Conservation (phyloP, 2,113 vertebrate species). For the Datnioides undecimradiatus region DNA sequence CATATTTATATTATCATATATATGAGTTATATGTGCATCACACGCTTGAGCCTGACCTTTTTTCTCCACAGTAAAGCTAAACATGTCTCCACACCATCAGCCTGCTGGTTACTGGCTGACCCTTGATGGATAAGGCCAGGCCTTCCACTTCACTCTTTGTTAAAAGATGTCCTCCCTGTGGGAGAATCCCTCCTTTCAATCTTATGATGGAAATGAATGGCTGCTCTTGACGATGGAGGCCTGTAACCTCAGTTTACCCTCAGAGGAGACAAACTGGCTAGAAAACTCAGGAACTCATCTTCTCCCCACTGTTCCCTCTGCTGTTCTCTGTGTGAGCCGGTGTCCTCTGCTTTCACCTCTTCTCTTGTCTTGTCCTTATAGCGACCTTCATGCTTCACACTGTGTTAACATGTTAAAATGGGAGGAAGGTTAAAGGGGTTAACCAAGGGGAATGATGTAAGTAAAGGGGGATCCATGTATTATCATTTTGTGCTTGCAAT, state of each 20-base stretch:
- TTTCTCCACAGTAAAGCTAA: conserved; percentile 32
- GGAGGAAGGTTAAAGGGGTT: not conserved
- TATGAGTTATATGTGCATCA: not conserved
- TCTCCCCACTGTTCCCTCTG: not conserved
- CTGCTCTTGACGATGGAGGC: conserved; percentile 14
- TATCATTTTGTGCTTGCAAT: not conserved
- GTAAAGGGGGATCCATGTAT: not conserved
- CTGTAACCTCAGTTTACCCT: conserved; percentile 32
- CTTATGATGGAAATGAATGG: conserved; percentile 41
- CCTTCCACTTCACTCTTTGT: conserved; percentile 46
- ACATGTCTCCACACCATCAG: conserved; percentile 43
- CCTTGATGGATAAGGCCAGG: conserved; percentile 3
- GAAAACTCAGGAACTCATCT: not conserved
- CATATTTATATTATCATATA: too few species aligned
- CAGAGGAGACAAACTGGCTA: conserved; percentile 11
- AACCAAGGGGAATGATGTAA: not conserved
- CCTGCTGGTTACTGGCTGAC: conserved; percentile 12
- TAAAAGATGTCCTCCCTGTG: conserved; percentile 32
- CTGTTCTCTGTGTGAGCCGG: not conserved
- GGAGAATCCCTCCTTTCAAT: conserved; percentile 47
- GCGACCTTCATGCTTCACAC: not conserved
- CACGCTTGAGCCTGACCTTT: not conserved
- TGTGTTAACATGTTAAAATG: not conserved
- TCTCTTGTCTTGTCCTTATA: not conserved
- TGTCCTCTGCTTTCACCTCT: not conserved